Conservation (phyloP, 2,113 vertebrate species). For the Odobenus rosmarus region DNA sequence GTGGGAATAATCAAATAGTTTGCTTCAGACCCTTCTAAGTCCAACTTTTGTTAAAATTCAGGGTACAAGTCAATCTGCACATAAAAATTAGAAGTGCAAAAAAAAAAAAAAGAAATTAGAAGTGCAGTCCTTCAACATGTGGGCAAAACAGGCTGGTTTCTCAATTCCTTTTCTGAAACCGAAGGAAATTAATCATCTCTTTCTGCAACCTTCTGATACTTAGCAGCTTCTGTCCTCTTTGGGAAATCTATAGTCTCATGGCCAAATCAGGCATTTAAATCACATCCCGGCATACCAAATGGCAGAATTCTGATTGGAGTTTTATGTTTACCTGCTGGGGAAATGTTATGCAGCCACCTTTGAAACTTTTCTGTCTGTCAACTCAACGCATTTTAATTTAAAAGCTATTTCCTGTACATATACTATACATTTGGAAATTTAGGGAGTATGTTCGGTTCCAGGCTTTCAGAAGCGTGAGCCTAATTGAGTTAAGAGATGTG, state of each 20-base stretch:
- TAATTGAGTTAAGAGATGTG: not conserved
- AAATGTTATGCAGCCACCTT: not conserved
- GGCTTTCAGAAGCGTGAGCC: not conserved
- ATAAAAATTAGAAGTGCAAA: not conserved
- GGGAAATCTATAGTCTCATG: not conserved
- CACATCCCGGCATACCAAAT: not conserved
- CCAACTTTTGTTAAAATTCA: not conserved
- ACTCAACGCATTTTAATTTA: not conserved
- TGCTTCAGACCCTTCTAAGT: not conserved
- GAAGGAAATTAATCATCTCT: not conserved
- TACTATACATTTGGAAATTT: not conserved
- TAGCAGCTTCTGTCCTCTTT: not conserved
- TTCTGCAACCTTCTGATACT: not conserved
- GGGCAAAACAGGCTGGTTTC: not conserved
- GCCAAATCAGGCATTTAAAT: not conserved
- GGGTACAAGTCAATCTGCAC: not conserved
- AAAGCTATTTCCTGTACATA: not conserved
- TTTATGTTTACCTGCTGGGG: not conserved
- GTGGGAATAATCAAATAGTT: not conserved
- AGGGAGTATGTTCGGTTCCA: not conserved
- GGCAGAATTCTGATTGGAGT: not conserved
- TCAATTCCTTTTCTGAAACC: not conserved
- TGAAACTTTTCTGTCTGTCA: constrained; percentile 7
- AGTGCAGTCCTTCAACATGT: not conserved
- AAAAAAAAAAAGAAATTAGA: not conserved